These are phyloP conservation scores for Melanostigma gelatinosum DNA, from an alignment of 2,113 vertebrate genomes.

Conservation along the genomic window DNA sequence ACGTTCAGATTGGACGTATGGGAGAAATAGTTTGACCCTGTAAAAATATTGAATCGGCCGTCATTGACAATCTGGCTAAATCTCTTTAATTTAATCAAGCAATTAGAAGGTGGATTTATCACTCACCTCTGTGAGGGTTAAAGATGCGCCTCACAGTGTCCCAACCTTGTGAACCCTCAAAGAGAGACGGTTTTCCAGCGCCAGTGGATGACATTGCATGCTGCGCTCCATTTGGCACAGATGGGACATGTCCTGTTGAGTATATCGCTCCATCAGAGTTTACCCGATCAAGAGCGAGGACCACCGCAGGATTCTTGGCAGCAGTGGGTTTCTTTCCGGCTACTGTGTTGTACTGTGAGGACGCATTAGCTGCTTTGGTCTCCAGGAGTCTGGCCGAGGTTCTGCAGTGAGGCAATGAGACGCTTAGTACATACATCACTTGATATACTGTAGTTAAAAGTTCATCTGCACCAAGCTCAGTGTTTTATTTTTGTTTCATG, in stretches of 20 bases:
- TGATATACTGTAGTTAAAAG: constrained; percentile 4
- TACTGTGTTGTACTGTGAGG: constrained; percentile 57
- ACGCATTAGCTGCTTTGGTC: constrained; percentile 68
- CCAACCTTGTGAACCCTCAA: constrained; percentile 78
- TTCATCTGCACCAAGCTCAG: neutral
- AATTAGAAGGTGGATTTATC: constrained; percentile 4
- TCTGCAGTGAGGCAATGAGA: constrained; percentile 66
- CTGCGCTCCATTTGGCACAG: constrained; percentile 73
- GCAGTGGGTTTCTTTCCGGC: constrained; percentile 73
- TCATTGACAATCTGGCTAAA: neutral
- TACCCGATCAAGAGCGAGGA: constrained; percentile 78
- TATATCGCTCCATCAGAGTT: constrained; percentile 69
- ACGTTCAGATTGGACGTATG: constrained; percentile 64
- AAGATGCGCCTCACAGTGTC: constrained; percentile 79
- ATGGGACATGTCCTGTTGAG: constrained; percentile 68
- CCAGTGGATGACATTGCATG: constrained; percentile 66
- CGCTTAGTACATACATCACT: constrained; percentile 6
- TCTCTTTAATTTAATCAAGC: neutral
- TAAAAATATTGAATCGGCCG: neutral
- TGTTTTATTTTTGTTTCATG: constrained; percentile 1
- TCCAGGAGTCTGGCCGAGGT: constrained; percentile 84
- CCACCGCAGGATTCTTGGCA: constrained; percentile 75
- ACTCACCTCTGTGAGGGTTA: constrained; percentile 80
- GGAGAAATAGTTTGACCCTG: constrained; percentile 79
- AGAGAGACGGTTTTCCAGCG: constrained; percentile 59